Base-by-base conservation (phyloP, 92 coral and sea anemone genomes). In the Parazoanthus atlanticus region DNA sequence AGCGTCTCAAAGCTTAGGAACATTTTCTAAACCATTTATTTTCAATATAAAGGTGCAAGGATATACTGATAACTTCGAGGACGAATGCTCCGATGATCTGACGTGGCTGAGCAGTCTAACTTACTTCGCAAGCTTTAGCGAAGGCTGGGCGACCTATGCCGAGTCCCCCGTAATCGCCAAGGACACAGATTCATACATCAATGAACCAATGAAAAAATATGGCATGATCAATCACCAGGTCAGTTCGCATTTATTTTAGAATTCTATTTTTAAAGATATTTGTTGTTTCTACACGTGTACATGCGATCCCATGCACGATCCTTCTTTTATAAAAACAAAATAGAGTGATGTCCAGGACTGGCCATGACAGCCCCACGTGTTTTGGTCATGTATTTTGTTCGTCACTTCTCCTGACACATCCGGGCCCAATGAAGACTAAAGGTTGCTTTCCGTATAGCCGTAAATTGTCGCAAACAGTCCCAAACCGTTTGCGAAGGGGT, bases 141-240 rank as follows among this genome's bases (percentile, higher is more conserved):
- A 97, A 80, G 99, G 99, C 0, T 97, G 99, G 99, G 99, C 99
- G 1, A 94, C 98, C 1, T 97, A 97, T 67, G 92, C 95, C 6
- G 99, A 97, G 75, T 82, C 91, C 40, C 95, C 94, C 0, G 86
- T 97, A 76, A 89, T 92, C 47, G 96, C 88, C 29, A 64, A 58
- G 52, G 97, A 95, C 74, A 91, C 95, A 6, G 92, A 97, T 19
- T 73, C 93, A 16, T 97, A 97, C 54, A 46, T 64, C 25, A 78
- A 92, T 58, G 86, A 95, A 67, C 78, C 78, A 3, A 40, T 66
- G 77, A 84, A 87, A 56, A 91, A 91, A 76, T 97, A 95, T 89
- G 99, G 99, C 86, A 97, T 97, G 99, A 82, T 94, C 2, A 93
- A 92, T 74, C 96, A 94, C 56, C 92, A 91, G 96, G 96, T 94